Conservation (phyloP, 2,888 invertebrate genomes). For the Tyria jacobaeae region DNA sequence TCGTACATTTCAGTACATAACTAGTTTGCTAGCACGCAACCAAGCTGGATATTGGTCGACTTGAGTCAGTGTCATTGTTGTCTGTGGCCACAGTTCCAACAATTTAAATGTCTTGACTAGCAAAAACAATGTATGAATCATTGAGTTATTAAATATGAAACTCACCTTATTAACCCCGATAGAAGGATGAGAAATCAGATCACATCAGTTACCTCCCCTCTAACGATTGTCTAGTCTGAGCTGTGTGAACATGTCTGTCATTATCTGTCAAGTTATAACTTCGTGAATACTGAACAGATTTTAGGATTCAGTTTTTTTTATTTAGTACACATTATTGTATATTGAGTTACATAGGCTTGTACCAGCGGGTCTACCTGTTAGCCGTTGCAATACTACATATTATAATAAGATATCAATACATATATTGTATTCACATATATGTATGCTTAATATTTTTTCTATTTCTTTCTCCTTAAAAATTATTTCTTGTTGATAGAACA, state of each 20-base stretch:
- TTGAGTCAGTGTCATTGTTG: slow-evolving; percentile 53
- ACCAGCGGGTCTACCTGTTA: too few species aligned
- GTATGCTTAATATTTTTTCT: too few species aligned
- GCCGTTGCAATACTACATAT: too few species aligned
- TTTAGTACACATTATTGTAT: too few species aligned
- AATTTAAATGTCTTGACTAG: slow-evolving; percentile 57
- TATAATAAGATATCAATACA: too few species aligned
- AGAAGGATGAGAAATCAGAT: slow-evolving; percentile 66
- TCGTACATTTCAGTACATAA: slow-evolving; percentile 29
- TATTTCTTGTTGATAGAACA: too few species aligned
- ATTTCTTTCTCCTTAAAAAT: too few species aligned
- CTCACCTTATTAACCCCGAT: slow-evolving; percentile 69
- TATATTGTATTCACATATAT: too few species aligned
- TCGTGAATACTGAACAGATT: too few species aligned
- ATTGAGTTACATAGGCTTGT: too few species aligned
- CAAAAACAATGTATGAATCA: slow-evolving; percentile 72
- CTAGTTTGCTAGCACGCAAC: slow-evolving; percentile 27
- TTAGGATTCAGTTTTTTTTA: too few species aligned
- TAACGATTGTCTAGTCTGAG: slow-evolving; percentile 49
- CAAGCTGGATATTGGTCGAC: slow-evolving; percentile 48
- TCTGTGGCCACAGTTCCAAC: slow-evolving; percentile 52
- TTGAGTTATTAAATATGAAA: slow-evolving; percentile 74
- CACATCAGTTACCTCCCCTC: slow-evolving; percentile 51
- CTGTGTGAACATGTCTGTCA: slow-evolving; percentile 55
- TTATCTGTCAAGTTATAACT: neutral